Conservation (phyloP, 2,797 vertebrate genomes). For the Sebastes itinus region DNA sequence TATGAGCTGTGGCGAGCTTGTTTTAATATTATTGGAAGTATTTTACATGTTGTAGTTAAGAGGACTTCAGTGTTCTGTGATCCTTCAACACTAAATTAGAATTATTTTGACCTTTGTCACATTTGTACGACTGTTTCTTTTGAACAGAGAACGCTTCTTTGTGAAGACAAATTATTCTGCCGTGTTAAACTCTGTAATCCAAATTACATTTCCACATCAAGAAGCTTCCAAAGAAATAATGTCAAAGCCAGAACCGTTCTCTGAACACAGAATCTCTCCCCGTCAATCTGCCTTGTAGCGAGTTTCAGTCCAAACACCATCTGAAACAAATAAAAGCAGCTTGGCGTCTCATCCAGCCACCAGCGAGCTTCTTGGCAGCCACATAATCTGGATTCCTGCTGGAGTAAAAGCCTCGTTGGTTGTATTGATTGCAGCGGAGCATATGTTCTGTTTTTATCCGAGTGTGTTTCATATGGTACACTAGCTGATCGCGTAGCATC, state of each 20-base stretch:
- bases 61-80: not conserved
- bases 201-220: slow-evolving; percentile 4
- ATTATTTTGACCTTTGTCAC: not conserved
- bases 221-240: not conserved
- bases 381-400: not conserved
- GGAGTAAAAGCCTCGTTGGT: not conserved
- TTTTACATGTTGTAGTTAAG: not conserved
- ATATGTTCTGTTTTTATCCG: not conserved
- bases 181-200: not conserved
- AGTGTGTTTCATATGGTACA: not conserved
- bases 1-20: not conserved
- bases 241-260: not conserved
- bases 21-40: not conserved
- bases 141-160: not conserved
- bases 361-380: slow-evolving; percentile 1
- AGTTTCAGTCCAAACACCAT: slow-evolving; percentile 4
- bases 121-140: not conserved
- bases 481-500: not conserved
- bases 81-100: not conserved
- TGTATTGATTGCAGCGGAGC: not conserved
- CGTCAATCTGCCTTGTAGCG: not conserved
- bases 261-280: not conserved
- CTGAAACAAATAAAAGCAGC: slow-evolving; percentile 26
- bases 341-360: not conserved
- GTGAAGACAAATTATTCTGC: not conserved